Evolutionary conservation across 2,888 invertebrate genomes (phyloP), one percentile per base, ranked within the genome.

Genomic region (Tinea semifulvella): DNA sequence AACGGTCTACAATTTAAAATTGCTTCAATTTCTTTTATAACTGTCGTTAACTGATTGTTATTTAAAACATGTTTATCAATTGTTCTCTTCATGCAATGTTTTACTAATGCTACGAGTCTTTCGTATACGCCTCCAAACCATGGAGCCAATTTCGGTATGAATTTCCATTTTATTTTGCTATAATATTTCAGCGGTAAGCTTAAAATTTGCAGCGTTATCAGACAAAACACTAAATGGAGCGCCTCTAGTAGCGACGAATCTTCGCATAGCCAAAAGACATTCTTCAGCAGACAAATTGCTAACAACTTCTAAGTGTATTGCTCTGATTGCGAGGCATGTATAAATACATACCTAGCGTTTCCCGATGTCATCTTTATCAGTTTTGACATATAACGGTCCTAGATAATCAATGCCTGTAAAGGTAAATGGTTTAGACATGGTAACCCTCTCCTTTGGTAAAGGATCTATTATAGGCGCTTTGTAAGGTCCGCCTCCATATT

Each of bases 251-350:
- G 43, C 31, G 3, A 28, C n/a, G n/a, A 17, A 27, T 17, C 42
- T 22, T 13, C 43, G n/a, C 7, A 54, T 14, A 0, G 51, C 52
- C 10, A 54, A 17, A 10, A 52, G n/a, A 28, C 52, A 49, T 27
- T 54, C 50, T 45, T 52, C 52, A 2, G 52, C 50, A 6, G 53
- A 47, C 3, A 54, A 27, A 28, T 56, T 51, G 14, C 50, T 49
- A 0, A 54, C 53, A 1, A 54, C 47, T 44, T 56, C 53, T 36
- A 56, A 16, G 39, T 54, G 53, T 8, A 56, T 45, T 1, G 54
- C 53, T 45, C 53, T 48, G 5, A 55, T 47, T 7, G 53, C 47
- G 14, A 57, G 35, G 25, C 52, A 52, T n/a, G 53, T 53, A 16
- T 38, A 49, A 8, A 53, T 14, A 17, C 43, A 46, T 17, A 53